Conservation (phyloP, 2,113 vertebrate species). For the Hyperoodon ampullatus region DNA sequence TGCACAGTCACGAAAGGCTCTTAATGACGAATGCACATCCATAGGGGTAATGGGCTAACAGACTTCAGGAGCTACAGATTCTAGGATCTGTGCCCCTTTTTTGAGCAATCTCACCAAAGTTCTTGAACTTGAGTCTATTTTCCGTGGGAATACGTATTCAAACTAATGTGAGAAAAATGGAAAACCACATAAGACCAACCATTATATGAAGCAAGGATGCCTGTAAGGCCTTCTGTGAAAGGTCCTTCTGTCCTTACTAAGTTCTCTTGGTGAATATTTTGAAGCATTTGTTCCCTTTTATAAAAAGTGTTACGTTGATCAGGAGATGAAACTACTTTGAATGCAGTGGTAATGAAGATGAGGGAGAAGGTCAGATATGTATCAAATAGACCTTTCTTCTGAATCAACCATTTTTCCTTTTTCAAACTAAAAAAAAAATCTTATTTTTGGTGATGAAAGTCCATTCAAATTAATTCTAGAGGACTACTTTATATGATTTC, state of each 20-base stretch:
- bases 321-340: not conserved
- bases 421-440: not conserved
- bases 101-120: too few relatives aligned
- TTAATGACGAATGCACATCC: not conserved
- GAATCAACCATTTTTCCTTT: not conserved
- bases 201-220: not conserved
- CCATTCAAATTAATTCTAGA: not conserved
- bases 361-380: not conserved
- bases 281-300: not conserved
- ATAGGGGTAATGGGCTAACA: too few relatives aligned
- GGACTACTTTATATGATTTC: not conserved
- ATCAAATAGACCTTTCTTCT: not conserved
- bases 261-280: not conserved
- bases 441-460: not conserved
- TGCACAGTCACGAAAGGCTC: fast-evolving
- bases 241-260: not conserved
- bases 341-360: not conserved
- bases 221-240: not conserved
- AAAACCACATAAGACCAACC: not conserved
- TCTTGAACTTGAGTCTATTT: not conserved
- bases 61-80: not conserved
- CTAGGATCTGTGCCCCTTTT: too few relatives aligned
- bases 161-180: not conserved
- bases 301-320: not conserved
- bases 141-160: not conserved